These are phyloP conservation scores for Nebria salina DNA, from an alignment of 2,888 invertebrate genomes.

Conservation along the genomic window DNA sequence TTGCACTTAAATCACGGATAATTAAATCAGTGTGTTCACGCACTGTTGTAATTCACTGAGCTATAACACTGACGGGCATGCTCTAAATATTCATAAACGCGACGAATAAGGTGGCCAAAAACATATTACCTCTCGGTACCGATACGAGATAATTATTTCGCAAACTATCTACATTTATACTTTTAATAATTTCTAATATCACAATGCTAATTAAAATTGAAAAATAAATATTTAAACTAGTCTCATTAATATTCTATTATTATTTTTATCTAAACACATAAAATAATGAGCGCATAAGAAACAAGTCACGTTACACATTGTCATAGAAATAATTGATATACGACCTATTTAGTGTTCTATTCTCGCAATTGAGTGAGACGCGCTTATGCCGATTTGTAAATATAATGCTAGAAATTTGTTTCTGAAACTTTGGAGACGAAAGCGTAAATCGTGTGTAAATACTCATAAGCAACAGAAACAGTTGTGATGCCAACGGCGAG, in stretches of 20 bases:
- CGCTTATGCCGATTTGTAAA: too few species aligned
- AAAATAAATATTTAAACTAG: too few species aligned
- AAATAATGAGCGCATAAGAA: too few species aligned
- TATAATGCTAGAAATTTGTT: too few species aligned
- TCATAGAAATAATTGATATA: too few species aligned
- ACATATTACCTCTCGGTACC: conserved; percentile 17
- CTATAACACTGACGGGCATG: conserved; percentile 19
- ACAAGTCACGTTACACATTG: too few species aligned
- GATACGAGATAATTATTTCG: neutral
- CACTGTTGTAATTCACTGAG: conserved; percentile 31
- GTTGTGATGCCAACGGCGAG: conserved; percentile 3
- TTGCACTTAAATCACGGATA: conserved; percentile 38
- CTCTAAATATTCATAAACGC: conserved; percentile 40
- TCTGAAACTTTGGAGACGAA: too few species aligned
- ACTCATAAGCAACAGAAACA: neutral
- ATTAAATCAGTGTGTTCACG: conserved; percentile 38
- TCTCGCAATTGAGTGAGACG: too few species aligned
- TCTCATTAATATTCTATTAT: too few species aligned
- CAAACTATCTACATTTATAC: neutral
- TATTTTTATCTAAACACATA: too few species aligned
- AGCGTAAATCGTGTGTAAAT: neutral
- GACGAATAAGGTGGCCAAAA: conserved; percentile 31
- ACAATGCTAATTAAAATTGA: too few species aligned
- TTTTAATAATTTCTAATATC: neutral
- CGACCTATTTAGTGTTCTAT: too few species aligned